Evolutionary conservation across 2,113 vertebrate species (phyloP).

Genomic region (Podarcis cretensis): DNA sequence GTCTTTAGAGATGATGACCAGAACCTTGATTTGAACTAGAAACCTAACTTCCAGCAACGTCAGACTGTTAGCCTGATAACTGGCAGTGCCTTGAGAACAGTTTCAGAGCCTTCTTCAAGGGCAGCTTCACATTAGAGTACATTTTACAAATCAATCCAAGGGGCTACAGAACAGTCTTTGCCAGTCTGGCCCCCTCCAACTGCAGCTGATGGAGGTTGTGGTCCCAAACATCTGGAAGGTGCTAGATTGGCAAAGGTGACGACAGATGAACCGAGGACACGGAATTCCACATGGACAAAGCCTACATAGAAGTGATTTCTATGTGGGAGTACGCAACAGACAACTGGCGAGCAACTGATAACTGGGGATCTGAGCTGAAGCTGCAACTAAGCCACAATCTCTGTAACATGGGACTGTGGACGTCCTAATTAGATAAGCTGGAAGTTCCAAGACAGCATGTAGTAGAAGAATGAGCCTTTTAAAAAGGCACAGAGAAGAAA

Average conservation of each 20-base stretch:
- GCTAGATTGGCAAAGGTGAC: too few relatives aligned
- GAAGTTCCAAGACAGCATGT: neutral
- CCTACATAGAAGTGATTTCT: neutral
- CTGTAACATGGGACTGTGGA: neutral
- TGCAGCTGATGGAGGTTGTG: too few relatives aligned
- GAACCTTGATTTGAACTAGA: neutral
- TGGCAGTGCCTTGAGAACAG: neutral
- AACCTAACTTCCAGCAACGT: neutral
- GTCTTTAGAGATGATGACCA: neutral
- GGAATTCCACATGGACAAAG: neutral
- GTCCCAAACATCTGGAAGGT: too few relatives aligned
- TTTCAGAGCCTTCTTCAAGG: neutral
- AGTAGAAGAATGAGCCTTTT: neutral
- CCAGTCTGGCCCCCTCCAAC: too few relatives aligned
- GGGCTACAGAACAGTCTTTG: too few relatives aligned
- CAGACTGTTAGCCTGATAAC: neutral
- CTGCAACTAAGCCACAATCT: neutral
- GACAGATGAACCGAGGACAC: too few relatives aligned
- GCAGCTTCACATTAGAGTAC: neutral
- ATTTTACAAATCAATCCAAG: neutral
- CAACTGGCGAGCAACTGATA: too few relatives aligned
- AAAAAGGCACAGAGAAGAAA: neutral
- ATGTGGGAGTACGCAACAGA: neutral
- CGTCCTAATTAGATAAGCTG: neutral
- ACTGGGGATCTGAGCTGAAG: neutral